Evolutionary conservation across 2,113 vertebrate genomes (phyloP).

Genomic region (Pristiophorus japonicus): DNA sequence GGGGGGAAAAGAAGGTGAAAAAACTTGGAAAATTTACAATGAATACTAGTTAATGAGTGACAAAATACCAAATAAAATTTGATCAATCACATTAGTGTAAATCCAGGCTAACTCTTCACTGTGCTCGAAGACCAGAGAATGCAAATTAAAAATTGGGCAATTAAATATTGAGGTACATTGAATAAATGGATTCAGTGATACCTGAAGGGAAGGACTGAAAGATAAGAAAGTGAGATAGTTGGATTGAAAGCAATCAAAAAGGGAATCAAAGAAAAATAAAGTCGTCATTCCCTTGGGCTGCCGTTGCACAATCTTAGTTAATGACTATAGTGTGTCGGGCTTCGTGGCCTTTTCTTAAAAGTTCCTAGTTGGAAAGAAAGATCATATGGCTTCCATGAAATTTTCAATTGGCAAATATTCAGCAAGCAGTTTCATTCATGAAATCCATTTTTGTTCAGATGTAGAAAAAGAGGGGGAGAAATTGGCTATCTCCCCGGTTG

Average conservation of each 20-base stretch:
- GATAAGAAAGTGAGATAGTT: not conserved
- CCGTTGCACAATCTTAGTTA: not conserved
- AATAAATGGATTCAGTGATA: not conserved
- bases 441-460: not conserved
- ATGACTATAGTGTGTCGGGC: not conserved
- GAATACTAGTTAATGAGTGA: not conserved
- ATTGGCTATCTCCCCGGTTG: no score
- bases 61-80: not conserved
- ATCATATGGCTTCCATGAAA: not conserved
- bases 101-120: not conserved
- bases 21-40: not conserved
- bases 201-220: not conserved
- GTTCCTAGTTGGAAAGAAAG: not conserved
- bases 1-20: not conserved
- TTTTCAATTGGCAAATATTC: not conserved
- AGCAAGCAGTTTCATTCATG: not conserved
- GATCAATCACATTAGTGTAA: not conserved
- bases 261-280: not conserved
- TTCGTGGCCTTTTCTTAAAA: no score
- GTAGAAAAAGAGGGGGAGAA: no score
- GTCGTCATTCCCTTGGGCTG: not conserved
- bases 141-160: not conserved
- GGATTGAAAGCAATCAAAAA: not conserved
- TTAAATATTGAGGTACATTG: not conserved
- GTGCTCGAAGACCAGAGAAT: not conserved